A percentile compares a stretch with the other conserved stretches of the same genome.
These are phyloP conservation scores for Boulengeromyrus knoepffleri DNA, from an alignment of 2,113 vertebrate species.

Conservation along the genomic window DNA sequence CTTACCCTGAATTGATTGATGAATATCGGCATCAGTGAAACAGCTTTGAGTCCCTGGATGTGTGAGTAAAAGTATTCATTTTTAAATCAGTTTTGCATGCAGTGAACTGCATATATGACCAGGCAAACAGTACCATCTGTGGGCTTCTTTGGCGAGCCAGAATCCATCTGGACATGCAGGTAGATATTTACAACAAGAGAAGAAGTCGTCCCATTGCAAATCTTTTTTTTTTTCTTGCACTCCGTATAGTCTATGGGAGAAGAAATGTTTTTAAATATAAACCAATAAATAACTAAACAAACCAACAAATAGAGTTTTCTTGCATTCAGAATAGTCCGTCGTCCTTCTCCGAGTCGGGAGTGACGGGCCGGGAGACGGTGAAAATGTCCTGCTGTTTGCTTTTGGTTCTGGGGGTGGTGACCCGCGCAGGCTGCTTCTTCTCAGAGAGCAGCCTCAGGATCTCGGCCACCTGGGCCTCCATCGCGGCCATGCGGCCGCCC, in stretches of 20 bases:
- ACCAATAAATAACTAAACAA: slow-evolving; percentile 1
- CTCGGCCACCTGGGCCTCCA: slow-evolving; percentile 88
- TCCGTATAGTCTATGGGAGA: slow-evolving; percentile 69
- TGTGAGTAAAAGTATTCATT: slow-evolving; percentile 22
- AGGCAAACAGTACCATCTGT: slow-evolving; percentile 75
- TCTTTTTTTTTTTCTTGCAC: background rate
- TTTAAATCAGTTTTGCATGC: slow-evolving; percentile 69
- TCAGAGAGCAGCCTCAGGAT: slow-evolving; percentile 86
- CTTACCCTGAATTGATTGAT: slow-evolving; percentile 20
- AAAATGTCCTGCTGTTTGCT: slow-evolving; percentile 77
- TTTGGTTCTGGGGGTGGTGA: slow-evolving; percentile 67
- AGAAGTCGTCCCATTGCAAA: background rate
- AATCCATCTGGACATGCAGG: slow-evolving; percentile 99
- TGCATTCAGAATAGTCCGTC: slow-evolving; percentile 53
- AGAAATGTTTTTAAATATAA: slow-evolving; percentile 66
- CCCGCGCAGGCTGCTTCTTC: slow-evolving; percentile 63
- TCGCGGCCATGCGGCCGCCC: slow-evolving; percentile 74
- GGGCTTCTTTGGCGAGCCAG: slow-evolving; percentile 92
- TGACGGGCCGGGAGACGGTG: slow-evolving; percentile 67
- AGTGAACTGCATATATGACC: slow-evolving; percentile 95
- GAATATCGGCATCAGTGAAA: slow-evolving; percentile 17
- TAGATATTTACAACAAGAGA: slow-evolving; percentile 75
- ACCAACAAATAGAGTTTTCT: background rate
- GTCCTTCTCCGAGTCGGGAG: slow-evolving; percentile 74
- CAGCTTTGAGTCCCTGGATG: slow-evolving; percentile 32